These are phyloP conservation scores for Plebejus anna DNA, from an alignment of 2,888 invertebrate species.

Conservation along the genomic window DNA sequence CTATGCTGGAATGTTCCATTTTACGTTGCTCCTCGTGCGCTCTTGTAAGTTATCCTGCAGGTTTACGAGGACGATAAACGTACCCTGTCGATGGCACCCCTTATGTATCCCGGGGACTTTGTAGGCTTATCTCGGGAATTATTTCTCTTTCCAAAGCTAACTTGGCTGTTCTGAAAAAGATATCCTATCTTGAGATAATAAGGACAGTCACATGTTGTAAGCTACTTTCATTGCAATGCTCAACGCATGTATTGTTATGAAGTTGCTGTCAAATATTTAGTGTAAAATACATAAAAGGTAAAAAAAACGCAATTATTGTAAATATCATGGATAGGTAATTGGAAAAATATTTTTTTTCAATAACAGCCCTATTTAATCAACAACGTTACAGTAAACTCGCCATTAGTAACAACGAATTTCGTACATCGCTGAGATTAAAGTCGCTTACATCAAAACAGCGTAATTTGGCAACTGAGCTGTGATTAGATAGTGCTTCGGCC, in stretches of 20 bases:
- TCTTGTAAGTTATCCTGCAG: slow-evolving; percentile 61
- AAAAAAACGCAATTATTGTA: too few relatives aligned
- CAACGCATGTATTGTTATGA: too few relatives aligned
- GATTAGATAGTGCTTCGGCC: slow-evolving; percentile 75
- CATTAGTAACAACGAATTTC: slow-evolving; percentile 37
- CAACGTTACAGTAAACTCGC: neutral
- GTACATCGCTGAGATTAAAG: slow-evolving; percentile 65
- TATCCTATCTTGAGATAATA: slow-evolving; percentile 16
- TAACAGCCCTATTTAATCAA: neutral
- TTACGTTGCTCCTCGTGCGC: slow-evolving; percentile 58
- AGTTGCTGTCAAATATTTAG: too few relatives aligned
- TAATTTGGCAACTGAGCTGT: slow-evolving; percentile 76
- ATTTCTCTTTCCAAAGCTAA: slow-evolving; percentile 35
- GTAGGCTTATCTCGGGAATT: slow-evolving; percentile 41
- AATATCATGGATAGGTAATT: too few relatives aligned
- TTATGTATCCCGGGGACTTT: slow-evolving; percentile 40
- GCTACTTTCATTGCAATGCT: neutral
- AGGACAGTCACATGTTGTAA: neutral
- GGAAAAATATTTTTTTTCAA: neutral
- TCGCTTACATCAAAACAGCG: slow-evolving; percentile 71
- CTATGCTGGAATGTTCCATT: slow-evolving; percentile 54
- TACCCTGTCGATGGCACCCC: slow-evolving; percentile 50
- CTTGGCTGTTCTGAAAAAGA: slow-evolving; percentile 9
- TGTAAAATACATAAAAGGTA: too few relatives aligned
- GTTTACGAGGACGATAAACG: slow-evolving; percentile 65